A percentile compares a stretch with the other conserved stretches of the same genome.
These are phyloP conservation scores for Morpho achilles DNA, from an alignment of 2,888 invertebrate species.

Conservation along the genomic window DNA sequence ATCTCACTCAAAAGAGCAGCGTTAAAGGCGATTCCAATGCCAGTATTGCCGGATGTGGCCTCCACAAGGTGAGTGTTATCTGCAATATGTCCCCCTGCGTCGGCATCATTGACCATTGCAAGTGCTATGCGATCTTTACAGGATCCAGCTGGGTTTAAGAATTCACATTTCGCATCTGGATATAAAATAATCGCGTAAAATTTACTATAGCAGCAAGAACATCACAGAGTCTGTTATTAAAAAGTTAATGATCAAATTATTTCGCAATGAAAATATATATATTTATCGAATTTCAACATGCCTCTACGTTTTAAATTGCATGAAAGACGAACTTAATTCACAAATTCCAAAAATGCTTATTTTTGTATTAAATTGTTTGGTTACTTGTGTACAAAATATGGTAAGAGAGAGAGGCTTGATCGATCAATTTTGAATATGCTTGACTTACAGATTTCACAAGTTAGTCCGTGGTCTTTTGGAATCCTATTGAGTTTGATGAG, in stretches of 20 bases:
- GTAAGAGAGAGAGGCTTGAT: too few relatives aligned
- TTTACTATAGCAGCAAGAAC: too few relatives aligned
- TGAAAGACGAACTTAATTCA: too few relatives aligned
- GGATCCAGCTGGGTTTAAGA: conserved; percentile 95
- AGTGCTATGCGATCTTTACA: conserved; percentile 94
- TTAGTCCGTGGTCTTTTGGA: conserved; percentile 84
- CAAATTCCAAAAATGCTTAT: too few relatives aligned
- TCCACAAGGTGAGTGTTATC: conserved; percentile 93
- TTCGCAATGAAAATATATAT: too few relatives aligned
- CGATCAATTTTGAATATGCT: too few relatives aligned
- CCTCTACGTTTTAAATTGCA: too few relatives aligned
- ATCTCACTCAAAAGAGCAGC: conserved; percentile 82
- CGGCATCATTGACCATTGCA: conserved; percentile 95
- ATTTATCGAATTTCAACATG: too few relatives aligned
- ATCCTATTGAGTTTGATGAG: conserved; percentile 87
- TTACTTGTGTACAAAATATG: too few relatives aligned
- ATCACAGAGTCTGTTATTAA: too few relatives aligned
- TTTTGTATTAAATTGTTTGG: too few relatives aligned
- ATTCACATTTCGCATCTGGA: conserved; percentile 96
- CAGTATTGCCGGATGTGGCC: conserved; percentile 91
- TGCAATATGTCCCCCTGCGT: conserved; percentile 86
- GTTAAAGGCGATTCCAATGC: conserved; percentile 94
- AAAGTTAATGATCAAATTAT: too few relatives aligned
- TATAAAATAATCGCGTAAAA: not conserved
- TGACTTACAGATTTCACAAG: conserved; percentile 90